Evolutionary conservation across 2,797 vertebrate genomes (phyloP).

Genomic region (Ceryle rudis): DNA sequence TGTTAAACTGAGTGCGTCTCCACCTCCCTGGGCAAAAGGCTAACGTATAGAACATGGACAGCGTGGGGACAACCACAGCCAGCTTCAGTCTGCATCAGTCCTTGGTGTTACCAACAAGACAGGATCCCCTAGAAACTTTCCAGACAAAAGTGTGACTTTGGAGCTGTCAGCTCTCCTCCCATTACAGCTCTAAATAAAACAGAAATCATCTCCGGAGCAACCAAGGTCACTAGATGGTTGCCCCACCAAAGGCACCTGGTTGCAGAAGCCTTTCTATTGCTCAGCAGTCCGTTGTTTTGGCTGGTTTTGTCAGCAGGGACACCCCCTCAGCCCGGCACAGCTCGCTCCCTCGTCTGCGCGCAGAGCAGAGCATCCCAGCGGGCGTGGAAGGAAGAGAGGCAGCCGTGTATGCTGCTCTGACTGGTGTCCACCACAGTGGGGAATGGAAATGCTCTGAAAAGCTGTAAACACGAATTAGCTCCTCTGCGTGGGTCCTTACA

Average conservation of each 20-base stretch:
- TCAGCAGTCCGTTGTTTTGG: neutral
- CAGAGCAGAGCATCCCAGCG: neutral
- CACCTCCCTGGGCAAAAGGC: neutral
- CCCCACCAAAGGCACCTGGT: neutral
- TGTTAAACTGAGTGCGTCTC: neutral
- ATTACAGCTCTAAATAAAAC: neutral
- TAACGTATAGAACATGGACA: fast-evolving
- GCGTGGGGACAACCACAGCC: neutral
- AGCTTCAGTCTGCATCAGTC: neutral
- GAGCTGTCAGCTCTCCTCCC: neutral
- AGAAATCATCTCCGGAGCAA: neutral
- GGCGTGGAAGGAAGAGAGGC: no score
- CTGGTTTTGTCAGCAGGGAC: neutral
- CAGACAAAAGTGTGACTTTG: neutral
- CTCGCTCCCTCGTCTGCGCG: neutral
- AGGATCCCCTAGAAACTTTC: neutral
- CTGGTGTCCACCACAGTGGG: fast-evolving
- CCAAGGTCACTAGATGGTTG: neutral
- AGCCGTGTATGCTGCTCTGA: neutral
- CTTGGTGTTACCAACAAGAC: fast-evolving
- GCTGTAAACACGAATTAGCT: neutral
- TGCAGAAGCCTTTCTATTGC: neutral
- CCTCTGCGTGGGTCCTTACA: neutral
- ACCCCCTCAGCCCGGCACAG: fast-evolving
- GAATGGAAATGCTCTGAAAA: neutral